These are phyloP conservation scores for Eleginops maclovinus DNA, from an alignment of 2,113 vertebrate species.

Conservation along the genomic window DNA sequence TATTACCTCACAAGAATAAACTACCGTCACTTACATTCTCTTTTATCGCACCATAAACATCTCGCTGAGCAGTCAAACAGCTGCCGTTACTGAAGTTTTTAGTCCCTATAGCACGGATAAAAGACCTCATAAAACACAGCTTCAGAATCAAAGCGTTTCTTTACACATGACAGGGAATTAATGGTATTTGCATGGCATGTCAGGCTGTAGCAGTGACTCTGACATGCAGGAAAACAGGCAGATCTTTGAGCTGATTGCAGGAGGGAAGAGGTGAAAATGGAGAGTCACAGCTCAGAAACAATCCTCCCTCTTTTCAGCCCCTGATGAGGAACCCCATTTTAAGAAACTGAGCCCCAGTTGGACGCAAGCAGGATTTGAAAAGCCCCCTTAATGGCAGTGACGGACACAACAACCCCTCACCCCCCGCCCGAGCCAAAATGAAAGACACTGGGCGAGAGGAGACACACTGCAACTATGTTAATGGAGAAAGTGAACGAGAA, in stretches of 20 bases:
- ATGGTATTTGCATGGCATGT: constrained; percentile 63
- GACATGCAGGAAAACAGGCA: constrained; percentile 41
- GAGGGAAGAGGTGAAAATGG: constrained; percentile 75
- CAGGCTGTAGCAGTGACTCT: constrained; percentile 45
- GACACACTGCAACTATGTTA: constrained; percentile 66
- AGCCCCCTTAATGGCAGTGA: constrained; percentile 66
- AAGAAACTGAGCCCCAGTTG: constrained; percentile 97
- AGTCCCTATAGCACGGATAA: constrained; percentile 6
- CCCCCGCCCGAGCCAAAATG: constrained; percentile 55
- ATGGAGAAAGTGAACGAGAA: constrained; percentile 73
- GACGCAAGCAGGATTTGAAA: constrained; percentile 80
- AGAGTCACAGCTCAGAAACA: constrained; percentile 95
- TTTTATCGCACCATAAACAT: constrained; percentile 48
- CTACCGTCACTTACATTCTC: constrained; percentile 33
- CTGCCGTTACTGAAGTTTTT: constrained; percentile 2
- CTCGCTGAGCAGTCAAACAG: constrained; percentile 4
- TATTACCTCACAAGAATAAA: constrained; percentile 24
- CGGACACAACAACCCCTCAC: constrained; percentile 49
- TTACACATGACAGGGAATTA: constrained; percentile 26
- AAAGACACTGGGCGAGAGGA: constrained; percentile 66
- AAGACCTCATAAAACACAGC: constrained; percentile 14
- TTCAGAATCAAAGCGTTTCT: constrained; percentile 15
- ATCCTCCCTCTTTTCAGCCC: constrained; percentile 99
- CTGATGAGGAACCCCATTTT: constrained; percentile 98
- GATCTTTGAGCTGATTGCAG: constrained; percentile 51